A percentile compares a stretch with the other conserved stretches of the same genome.
phyloP scores from a whole-genome alignment of 2,888 invertebrate species.

The Ennomos erosarius region DNA sequence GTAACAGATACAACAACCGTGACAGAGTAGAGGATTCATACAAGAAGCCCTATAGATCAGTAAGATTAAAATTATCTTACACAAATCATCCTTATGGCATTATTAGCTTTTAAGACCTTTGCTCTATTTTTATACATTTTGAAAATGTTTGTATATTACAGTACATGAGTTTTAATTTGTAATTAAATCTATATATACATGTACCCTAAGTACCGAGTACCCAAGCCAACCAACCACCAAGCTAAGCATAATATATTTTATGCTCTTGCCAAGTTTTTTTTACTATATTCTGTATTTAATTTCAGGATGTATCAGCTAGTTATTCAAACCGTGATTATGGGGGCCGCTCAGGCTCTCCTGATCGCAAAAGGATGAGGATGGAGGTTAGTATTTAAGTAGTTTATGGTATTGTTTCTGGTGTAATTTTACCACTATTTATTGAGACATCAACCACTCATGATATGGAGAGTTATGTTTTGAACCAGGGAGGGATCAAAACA shows the following conservation, averaged over 20 bases:
- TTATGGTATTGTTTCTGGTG: conserved; percentile 1
- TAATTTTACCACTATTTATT: conserved; percentile 7
- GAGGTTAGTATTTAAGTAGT: conserved; percentile 76
- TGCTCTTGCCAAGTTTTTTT: not conserved
- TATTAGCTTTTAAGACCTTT: too few relatives aligned
- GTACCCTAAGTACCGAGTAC: too few relatives aligned
- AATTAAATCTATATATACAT: too few relatives aligned
- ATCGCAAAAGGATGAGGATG: conserved; percentile 86
- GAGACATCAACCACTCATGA: conserved; percentile 1
- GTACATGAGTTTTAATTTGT: too few relatives aligned
- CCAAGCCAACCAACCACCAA: too few relatives aligned
- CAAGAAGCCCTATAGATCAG: conserved; percentile 79
- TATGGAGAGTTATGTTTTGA: conserved; percentile 5
- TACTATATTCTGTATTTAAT: conserved; percentile 9
- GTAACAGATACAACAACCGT: conserved; percentile 68
- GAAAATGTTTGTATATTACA: too few relatives aligned
- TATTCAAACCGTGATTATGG: conserved; percentile 84
- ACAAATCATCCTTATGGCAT: too few relatives aligned
- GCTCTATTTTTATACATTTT: too few relatives aligned
- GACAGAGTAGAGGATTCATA: conserved; percentile 79
- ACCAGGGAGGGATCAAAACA: conserved; percentile 4
- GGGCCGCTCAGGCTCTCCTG: conserved; percentile 86
- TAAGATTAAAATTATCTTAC: conserved; percentile 58
- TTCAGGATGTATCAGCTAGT: conserved; percentile 77
- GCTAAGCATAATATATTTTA: too few relatives aligned